Conservation (phyloP, 2,113 vertebrate genomes). For the Atrichornis clamosus region DNA sequence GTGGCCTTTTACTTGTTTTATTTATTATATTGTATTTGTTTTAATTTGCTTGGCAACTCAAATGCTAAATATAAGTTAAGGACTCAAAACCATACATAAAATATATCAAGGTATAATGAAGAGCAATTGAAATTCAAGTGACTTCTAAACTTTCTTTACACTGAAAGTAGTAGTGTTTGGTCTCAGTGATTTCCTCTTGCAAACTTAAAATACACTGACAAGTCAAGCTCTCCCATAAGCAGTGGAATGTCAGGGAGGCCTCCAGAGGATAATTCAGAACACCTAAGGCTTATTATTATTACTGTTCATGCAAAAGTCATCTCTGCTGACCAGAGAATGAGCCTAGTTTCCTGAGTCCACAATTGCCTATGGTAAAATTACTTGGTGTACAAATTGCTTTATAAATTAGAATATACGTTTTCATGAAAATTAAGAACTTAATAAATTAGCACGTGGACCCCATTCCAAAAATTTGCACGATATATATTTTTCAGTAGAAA, state of each 20-base stretch:
- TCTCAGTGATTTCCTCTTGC: background rate
- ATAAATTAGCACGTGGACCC: background rate
- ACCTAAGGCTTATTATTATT: background rate
- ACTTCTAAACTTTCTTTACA: background rate
- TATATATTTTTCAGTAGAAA: background rate
- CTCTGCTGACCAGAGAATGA: background rate
- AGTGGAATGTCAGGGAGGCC: background rate
- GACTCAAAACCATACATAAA: background rate
- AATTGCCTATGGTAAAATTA: background rate
- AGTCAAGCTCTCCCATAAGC: background rate
- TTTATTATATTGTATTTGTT: background rate
- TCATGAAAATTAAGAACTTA: background rate
- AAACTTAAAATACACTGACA: background rate
- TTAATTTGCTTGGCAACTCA: background rate
- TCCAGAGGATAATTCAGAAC: background rate
- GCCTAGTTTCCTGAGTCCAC: background rate
- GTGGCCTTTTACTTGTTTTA: background rate
- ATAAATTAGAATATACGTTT: background rate
- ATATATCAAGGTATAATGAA: background rate
- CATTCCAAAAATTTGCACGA: rapidly evolving
- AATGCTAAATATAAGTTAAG: background rate
- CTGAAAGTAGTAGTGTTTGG: background rate
- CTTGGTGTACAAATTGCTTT: background rate
- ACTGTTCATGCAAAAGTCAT: background rate
- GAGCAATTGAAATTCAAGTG: background rate